Base-by-base conservation (phyloP, 2,888 invertebrate species). In the Apotomis capreana region DNA sequence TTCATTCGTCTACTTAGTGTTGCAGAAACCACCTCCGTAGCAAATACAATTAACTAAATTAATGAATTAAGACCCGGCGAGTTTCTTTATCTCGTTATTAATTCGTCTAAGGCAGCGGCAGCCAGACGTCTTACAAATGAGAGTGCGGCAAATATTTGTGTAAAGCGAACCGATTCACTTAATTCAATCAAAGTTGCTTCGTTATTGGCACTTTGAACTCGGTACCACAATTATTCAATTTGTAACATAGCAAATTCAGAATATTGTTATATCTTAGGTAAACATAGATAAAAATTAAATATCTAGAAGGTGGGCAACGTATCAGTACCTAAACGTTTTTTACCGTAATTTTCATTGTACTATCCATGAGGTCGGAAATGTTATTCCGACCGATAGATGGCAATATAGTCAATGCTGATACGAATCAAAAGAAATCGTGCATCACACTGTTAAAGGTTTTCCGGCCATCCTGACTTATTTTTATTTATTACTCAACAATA, bases 41-140 rank as follows among this genome's bases (percentile, higher is more conserved):
- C 89, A 92, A 93, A 92, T 90, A 92, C 92, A 93, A 93, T 93
- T 91, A 92, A 89, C 87, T 92, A 90, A 93, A 93, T 93, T 92
- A 92, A 93, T 93, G 91, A 93, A 92, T 93, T 91, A 91, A 91
- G 40, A 92, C 81, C 85, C 89, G 88, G 79, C 83, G 88, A 92
- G 92, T 92, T 93, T 92, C 92, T 93, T 93, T 92, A 93, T 92
- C 91, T 90, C 85, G 88, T 92, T 93, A 93, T 92, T 92, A 92
- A 93, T 92, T 93, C 89, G 91, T 91, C 90, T 91, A 87, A 89
- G 88, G 85, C 84, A 80, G 82, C 82, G 88, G 85, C 84, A 79
- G 83, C 83, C 87, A 89, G 92, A 90, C 91, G 85, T 90, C 90
- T 92, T 91, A 88, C 88, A 88, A 90, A 90, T 86, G 90, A 85